Evolutionary conservation across 1,140 invertebrate genomes (phyloP).

Genomic region (Maniola jurtina): DNA sequence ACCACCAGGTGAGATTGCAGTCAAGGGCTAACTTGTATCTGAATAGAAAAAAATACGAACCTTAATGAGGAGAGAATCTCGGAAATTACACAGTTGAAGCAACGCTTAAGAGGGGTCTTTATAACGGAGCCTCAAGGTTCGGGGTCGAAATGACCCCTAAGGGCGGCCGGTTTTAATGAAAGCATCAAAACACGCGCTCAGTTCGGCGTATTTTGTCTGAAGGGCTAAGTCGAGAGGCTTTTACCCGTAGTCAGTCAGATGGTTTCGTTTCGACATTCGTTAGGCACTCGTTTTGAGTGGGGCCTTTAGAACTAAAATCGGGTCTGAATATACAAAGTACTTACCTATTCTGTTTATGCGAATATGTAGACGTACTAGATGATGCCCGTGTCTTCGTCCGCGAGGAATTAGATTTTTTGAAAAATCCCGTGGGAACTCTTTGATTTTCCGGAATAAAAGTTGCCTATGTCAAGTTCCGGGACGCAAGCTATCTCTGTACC

Average conservation of each 20-base stretch:
- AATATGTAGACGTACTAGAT: too few relatives aligned
- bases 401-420: too few relatives aligned
- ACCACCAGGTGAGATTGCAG: too few relatives aligned
- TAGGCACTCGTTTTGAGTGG: slow-evolving; percentile 1
- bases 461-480: too few relatives aligned
- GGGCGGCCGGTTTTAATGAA: slow-evolving; percentile 35
- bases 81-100: slow-evolving; percentile 18
- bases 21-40: too few relatives aligned
- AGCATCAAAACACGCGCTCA: slow-evolving; percentile 29
- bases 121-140: slow-evolving; percentile 23
- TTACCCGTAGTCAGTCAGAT: slow-evolving; percentile 15
- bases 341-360: neutral
- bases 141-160: slow-evolving; percentile 31
- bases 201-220: slow-evolving; percentile 29
- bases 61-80: slow-evolving; percentile 14
- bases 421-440: too few relatives aligned
- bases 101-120: slow-evolving; percentile 23
- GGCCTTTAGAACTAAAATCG: neutral
- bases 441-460: too few relatives aligned
- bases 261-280: slow-evolving; percentile 23
- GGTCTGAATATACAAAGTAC: neutral
- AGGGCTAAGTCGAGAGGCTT: slow-evolving; percentile 18
- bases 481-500: too few relatives aligned
- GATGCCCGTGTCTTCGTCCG: too few relatives aligned
- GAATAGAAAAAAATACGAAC: slow-evolving; percentile 1